Base-by-base conservation (phyloP, 2,113 vertebrate species). In the Chinchilla lanigera region DNA sequence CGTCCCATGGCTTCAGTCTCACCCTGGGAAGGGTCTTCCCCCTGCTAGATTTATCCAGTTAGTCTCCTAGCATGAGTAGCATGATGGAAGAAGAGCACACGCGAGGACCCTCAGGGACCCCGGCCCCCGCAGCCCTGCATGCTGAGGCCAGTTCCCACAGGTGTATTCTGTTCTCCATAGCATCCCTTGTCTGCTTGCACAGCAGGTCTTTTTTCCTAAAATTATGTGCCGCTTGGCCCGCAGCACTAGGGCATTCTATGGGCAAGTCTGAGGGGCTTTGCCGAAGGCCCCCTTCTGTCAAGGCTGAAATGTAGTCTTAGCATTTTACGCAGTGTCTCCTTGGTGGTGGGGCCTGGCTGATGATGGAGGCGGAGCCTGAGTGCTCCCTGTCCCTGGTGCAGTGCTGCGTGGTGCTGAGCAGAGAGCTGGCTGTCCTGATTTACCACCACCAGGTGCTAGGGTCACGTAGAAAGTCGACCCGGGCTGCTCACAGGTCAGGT, bases 321-420 rank as follows among this genome's bases (percentile, higher is more conserved):
- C 19, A 19, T 77, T 82, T 75, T 47, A 16, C 0, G 1, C 50
- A 0, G 1, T 52, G 73, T 44, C 28, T 10, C 33, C 71, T 86
- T 9, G 35, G 2, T 24, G 44, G 17, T 12, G 8, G 35, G 54
- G 44, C 50, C 63, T 14, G 14, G 4, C 28, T 14, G 22, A 16
- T 3, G n/a, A 75, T 22, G 35, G 10, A 41, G 24, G 24, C 2
- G 14, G 13, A 28, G 73, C 38, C 19, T 9, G 47, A 14, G 69
- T 9, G 9, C 3, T 44, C 11, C 2, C 44, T 5, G 19, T 78
- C 56, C 0, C 11, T 16, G 41, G 69, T 1, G 0, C 35, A 0
- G 0, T 7, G 26, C 50, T 58, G 16, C 41, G 5, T 69, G 16
- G 10, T 56, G 92, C 44, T 7, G 1, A 24, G 5, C 38, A 33